Evolutionary conservation across 2,113 vertebrate species (phyloP).

Genomic region (Alouatta palliata): DNA sequence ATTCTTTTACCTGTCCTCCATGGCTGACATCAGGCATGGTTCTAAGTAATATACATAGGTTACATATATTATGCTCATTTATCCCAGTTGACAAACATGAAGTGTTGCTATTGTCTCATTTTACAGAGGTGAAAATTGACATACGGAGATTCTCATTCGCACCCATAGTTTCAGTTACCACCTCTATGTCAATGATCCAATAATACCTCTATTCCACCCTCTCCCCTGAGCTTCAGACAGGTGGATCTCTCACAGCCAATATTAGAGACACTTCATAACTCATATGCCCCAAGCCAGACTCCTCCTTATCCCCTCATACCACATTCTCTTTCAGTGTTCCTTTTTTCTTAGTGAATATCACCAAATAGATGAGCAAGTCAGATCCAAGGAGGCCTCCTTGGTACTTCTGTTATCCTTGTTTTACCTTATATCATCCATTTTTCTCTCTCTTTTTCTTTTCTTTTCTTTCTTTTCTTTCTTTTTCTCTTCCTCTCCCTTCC

Average conservation of each 20-base stretch:
- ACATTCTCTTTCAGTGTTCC: background rate
- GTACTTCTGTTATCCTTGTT: background rate
- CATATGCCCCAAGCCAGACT: background rate
- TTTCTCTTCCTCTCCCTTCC: accelerated
- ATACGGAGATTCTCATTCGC: background rate
- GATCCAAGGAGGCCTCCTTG: background rate
- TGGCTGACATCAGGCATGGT: background rate
- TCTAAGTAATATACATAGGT: background rate
- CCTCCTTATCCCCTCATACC: background rate
- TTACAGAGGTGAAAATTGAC: background rate
- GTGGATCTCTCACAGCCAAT: background rate
- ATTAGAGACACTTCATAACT: background rate
- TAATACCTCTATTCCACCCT: background rate
- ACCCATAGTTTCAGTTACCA: background rate
- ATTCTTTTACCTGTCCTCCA: background rate
- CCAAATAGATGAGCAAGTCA: background rate
- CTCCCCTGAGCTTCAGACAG: background rate
- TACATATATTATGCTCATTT: background rate
- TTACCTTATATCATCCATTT: background rate
- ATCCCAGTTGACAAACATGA: background rate
- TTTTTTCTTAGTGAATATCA: background rate
- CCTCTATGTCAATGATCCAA: background rate
- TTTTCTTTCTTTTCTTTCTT: accelerated
- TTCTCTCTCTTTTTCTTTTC: too few species aligned
- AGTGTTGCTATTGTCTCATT: background rate